Evolutionary conservation across 2,888 invertebrate species (phyloP).

Genomic region (Vesta saturnalis): DNA sequence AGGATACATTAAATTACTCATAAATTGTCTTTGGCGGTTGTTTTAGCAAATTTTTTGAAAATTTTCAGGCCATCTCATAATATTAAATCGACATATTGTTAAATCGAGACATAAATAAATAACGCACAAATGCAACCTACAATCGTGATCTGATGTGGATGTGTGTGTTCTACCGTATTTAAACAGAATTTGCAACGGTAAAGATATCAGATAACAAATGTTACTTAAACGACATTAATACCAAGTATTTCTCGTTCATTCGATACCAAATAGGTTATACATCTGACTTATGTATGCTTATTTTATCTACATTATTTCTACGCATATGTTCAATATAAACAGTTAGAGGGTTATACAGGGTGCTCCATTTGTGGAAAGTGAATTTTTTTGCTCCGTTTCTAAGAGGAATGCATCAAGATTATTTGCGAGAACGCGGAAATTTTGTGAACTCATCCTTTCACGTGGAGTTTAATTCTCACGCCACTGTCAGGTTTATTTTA

Average conservation of each 20-base stretch:
- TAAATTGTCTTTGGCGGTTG: too few species aligned
- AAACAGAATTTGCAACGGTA: slow-evolving; percentile 19
- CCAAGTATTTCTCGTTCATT: slow-evolving; percentile 21
- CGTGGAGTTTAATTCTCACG: slow-evolving; percentile 31
- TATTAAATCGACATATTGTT: neutral
- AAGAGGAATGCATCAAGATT: slow-evolving; percentile 19
- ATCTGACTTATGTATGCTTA: slow-evolving; percentile 23
- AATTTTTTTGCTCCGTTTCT: neutral
- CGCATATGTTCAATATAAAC: neutral
- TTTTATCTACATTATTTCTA: slow-evolving; percentile 13
- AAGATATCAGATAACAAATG: slow-evolving; percentile 29
- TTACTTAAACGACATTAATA: slow-evolving; percentile 31
- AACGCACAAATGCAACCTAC: slow-evolving; percentile 22
- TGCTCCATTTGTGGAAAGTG: neutral
- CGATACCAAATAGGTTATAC: slow-evolving; percentile 28
- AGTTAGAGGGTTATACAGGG: slow-evolving; percentile 15
- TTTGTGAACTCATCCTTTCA: slow-evolving; percentile 30
- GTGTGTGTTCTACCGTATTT: slow-evolving; percentile 25
- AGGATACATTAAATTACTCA: too few species aligned
- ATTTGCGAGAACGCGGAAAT: slow-evolving; percentile 30
- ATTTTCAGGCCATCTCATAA: neutral
- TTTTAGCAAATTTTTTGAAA: too few species aligned
- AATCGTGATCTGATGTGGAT: slow-evolving; percentile 17
- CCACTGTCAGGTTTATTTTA: slow-evolving; percentile 20
- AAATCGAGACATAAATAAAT: neutral